Base-by-base conservation (phyloP, 2,888 invertebrate genomes). In the Microctonus aethiopoides region DNA sequence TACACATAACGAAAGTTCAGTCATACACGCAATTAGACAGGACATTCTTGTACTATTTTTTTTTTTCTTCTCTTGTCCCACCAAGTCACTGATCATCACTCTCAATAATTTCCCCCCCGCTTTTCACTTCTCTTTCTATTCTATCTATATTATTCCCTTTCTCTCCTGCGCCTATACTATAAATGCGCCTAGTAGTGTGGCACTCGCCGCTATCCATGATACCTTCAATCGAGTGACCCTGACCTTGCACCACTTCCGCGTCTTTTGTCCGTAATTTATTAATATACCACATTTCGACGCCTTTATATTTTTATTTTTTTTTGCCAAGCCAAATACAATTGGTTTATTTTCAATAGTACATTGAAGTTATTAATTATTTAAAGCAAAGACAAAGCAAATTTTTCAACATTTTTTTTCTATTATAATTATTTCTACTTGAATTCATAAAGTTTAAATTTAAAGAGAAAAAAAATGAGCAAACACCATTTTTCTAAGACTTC, bases 211-310 rank as follows among this genome's bases (percentile, higher is more conserved):
- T n/a, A 46, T 67, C 39, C 74, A 71, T 73, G 70, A 64, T 71
- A 72, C 70, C 73, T 74, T 71, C 76, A 78, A 76, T 77, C 77
- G 77, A 76, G 75, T 79, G 82, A 86, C 87, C 87, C 84, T 87
- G 87, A 87, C 87, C 87, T 87, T 87, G 85, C 84, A 78, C 81
- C 84, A 84, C 81, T 83, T 84, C 83, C 81, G 81, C 79, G 78
- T 83, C 46, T 46, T 46, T 46, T 81, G 81, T 85, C 84, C 83
- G 84, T 81, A 79, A 81, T 81, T 74, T 75, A 9, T 29, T 24
- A 10, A 39, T 41, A 26, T 36, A 16, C 32, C 29, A 10, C 16
- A 46, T 13, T 3, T n/a, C n/a, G n/a, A n/a, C 9, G 5, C 4
- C 2, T 16, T 46, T 4, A 20, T 5, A 20, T 22, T 10, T 20